A percentile compares a stretch with the other conserved stretches of the same genome.
These are phyloP conservation scores for Petrocephalus sullivani DNA, from an alignment of 2,797 vertebrate genomes.

Conservation along the genomic window DNA sequence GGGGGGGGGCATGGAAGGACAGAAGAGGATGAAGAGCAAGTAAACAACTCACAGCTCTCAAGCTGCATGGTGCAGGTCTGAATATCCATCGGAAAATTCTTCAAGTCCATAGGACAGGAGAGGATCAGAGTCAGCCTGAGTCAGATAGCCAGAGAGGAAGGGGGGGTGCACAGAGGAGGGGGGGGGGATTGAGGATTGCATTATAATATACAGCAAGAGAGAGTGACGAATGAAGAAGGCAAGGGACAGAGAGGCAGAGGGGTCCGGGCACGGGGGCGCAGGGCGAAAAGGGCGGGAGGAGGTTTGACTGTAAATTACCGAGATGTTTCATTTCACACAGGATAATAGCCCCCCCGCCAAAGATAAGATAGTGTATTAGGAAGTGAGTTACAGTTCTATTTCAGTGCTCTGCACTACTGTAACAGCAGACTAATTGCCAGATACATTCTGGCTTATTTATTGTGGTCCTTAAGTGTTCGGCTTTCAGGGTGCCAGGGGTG, in stretches of 20 bases:
- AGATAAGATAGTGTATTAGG: conserved; percentile 27
- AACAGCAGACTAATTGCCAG: conserved; percentile 49
- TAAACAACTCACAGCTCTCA: conserved; percentile 57
- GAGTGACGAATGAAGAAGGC: conserved; percentile 19
- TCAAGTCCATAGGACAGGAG: conserved; percentile 94
- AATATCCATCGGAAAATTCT: conserved; percentile 96
- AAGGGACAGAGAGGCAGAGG: neutral
- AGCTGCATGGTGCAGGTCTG: conserved; percentile 93
- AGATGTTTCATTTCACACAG: conserved; percentile 4
- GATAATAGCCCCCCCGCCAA: neutral
- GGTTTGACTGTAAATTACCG: neutral
- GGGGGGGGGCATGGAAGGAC: neutral
- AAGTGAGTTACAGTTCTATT: conserved; percentile 38
- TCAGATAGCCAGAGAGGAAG: conserved; percentile 23
- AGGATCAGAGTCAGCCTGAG: conserved; percentile 81
- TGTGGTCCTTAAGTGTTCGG: conserved; percentile 48
- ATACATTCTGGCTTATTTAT: conserved; percentile 49
- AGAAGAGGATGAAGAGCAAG: neutral
- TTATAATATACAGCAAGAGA: conserved; percentile 24
- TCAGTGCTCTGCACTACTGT: conserved; percentile 33
- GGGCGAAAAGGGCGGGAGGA: conserved; percentile 24
- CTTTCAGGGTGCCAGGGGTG: conserved; percentile 39
- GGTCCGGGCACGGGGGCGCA: neutral
- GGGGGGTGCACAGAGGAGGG: conserved; percentile 12
- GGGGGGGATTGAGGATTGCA: conserved; percentile 26